Evolutionary conservation across 2,888 invertebrate species (phyloP).

Genomic region (Papilio protenor): DNA sequence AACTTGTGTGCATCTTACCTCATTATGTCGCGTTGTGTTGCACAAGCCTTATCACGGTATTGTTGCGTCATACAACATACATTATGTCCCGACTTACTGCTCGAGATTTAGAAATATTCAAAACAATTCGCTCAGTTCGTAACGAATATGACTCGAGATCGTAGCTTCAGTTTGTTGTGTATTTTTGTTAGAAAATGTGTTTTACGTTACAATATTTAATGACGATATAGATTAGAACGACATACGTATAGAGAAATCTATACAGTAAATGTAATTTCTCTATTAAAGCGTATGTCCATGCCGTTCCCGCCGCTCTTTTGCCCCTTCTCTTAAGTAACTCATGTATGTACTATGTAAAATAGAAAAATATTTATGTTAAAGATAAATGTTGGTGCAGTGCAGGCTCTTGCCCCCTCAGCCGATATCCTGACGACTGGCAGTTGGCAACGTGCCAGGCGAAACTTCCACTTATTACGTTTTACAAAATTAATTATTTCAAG

Average conservation of each 20-base stretch:
- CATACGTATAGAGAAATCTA: too few relatives aligned
- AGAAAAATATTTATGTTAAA: neutral
- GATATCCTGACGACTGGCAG: constrained; percentile 2
- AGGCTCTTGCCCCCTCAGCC: neutral
- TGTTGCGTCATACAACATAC: constrained; percentile 13
- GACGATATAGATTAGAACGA: too few relatives aligned
- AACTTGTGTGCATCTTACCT: neutral
- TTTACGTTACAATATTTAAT: too few relatives aligned
- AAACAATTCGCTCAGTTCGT: neutral
- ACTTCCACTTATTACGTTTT: neutral
- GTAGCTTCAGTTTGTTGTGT: too few relatives aligned
- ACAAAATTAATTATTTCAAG: constrained; percentile 5
- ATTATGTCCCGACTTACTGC: neutral
- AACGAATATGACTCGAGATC: neutral
- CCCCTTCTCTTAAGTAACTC: too few relatives aligned
- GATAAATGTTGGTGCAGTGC: constrained; percentile 11
- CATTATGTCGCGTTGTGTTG: neutral
- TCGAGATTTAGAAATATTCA: neutral
- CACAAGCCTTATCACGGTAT: neutral
- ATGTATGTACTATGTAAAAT: neutral
- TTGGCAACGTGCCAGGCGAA: neutral
- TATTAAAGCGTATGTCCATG: too few relatives aligned
- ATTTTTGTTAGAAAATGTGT: too few relatives aligned
- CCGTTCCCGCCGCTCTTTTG: too few relatives aligned
- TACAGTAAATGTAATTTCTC: too few relatives aligned